Evolutionary conservation across 2,888 invertebrate species (phyloP).

Genomic region (Scrobipalpa costella): DNA sequence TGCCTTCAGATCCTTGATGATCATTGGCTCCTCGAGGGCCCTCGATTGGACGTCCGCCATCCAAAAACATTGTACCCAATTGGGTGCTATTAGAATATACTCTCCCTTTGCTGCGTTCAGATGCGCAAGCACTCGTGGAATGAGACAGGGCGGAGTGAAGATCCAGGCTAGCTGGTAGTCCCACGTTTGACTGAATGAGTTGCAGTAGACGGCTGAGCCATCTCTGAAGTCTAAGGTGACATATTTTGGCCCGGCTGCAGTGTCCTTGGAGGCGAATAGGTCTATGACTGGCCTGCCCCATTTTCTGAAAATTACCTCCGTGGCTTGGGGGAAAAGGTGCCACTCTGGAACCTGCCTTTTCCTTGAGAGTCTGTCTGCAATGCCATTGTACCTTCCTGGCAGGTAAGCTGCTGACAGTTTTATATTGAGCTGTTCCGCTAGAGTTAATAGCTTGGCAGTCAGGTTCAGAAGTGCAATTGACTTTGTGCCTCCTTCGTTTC

Average conservation of each 20-base stretch:
- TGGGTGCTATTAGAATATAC: conserved; percentile 28
- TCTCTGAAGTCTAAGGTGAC: conserved; percentile 26
- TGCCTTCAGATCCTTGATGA: conserved; percentile 27
- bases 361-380: conserved; percentile 42
- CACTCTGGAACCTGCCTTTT: conserved; percentile 31
- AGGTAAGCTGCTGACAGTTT: no score
- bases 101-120: conserved; percentile 23
- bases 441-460: conserved; percentile 15
- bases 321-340: conserved; percentile 30
- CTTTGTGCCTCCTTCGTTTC: conserved; percentile 40
- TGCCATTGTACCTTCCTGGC: conserved; percentile 36
- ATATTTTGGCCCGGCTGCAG: conserved; percentile 28
- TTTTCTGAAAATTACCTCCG: conserved; percentile 29
- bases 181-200: conserved; percentile 29
- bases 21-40: conserved; percentile 19
- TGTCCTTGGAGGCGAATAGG: conserved; percentile 30
- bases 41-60: conserved; percentile 26
- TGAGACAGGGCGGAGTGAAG: conserved; percentile 26
- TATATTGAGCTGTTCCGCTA: conserved; percentile 25
- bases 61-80: conserved; percentile 30
- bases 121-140: conserved; percentile 25
- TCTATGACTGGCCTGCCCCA: conserved; percentile 34
- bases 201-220: conserved; percentile 22
- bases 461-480: conserved; percentile 29
- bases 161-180: conserved; percentile 24